Base-by-base conservation (phyloP, 1,140 invertebrate species). In the Zelostemma sp. region DNA sequence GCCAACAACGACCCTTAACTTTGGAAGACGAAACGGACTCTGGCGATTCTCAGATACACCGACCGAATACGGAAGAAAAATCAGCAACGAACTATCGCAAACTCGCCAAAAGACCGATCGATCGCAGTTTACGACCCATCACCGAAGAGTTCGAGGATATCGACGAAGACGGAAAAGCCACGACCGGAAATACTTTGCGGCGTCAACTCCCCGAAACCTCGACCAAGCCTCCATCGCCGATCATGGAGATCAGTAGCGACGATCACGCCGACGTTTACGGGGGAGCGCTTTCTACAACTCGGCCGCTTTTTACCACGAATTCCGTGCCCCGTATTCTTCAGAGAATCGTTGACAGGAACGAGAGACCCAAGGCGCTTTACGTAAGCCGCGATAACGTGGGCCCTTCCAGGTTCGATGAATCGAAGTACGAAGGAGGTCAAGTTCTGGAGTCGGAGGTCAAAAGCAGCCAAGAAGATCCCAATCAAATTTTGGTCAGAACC, bases 181-280 rank as follows among this genome's bases (percentile, higher is more conserved):
- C 77, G 0, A 83, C 75, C 0, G 86, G 86, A 1, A 90, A 90
- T 60, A 78, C 77, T 1, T 68, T 89, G 9, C 78, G 89, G 57
- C 82, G 91, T 18, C 89, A 92, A 64, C 79, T 92, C 4, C 71
- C 79, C 15, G 83, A 85, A 0, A 83, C 83, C 6, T 80, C 80
- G 0, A 82, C 84, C 0, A 86, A 87, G 33, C 33, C 15, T 56
- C 40, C 80, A 0, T 76, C 75, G 25, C 58, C 80, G 0, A 79
- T 73, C 9, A 67, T 76, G 11, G 76, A 78, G 9, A 57, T 63
- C 3, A 81, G 84, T 12, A 87, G 84, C 15, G 88, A 90, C 63
- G 91, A 91, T 69, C 87, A 88, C 8, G 86, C 87, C 2, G 90
- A 91, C 16, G 87, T 91, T 6, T 91, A 91, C 65, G 89, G 89